Base-by-base conservation (phyloP, 2,113 vertebrate genomes). In the Muscicapa adusta region DNA sequence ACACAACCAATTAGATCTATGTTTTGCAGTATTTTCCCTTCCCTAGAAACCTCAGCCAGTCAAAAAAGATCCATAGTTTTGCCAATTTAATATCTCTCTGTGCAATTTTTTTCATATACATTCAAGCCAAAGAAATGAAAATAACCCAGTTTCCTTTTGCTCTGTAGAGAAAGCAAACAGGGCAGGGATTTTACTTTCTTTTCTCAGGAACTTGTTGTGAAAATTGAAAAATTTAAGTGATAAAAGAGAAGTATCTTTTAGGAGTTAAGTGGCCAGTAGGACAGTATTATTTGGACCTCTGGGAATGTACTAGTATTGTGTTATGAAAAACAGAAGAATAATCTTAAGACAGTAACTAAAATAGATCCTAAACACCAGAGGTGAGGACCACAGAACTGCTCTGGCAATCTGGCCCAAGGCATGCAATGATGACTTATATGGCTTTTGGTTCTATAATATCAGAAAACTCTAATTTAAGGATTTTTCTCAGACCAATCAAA, bases 401-500 rank as follows among this genome's bases (percentile, higher is more conserved):
- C 33, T 76, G 45, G 76, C 51, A 57, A 45, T 54, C 23, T 50
- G n/a, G 6, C 23, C 15, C 63, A 61, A 78, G 61, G 7, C 23
- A 26, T 23, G 40, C 11, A 66, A 63, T 58, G 7, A 57, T 19
- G 2, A 11, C 4, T 61, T 73, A 12, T 15, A 71, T 33, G 5
- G 5, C 4, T 74, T 85, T 85, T 85, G 51, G 53, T 85, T 77
- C 12, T 42, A 23, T 80, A 48, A 23, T 47, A 61, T 60, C 54
- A 91, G 85, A 94, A 79, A 34, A 18, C 48, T 89, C 17, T 40
- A 88, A 63, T 93, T 71, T 85, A 88, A 95, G 36, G 24, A 91
- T 88, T 96, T 91, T 82, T 88, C 65, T 92, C 78, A 94, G 79
- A 87, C 51, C 91, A 81, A 85, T 76, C 56, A 75, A 87, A 77